Conservation (phyloP, 2,888 invertebrate genomes). For the Leuctra nigra region DNA sequence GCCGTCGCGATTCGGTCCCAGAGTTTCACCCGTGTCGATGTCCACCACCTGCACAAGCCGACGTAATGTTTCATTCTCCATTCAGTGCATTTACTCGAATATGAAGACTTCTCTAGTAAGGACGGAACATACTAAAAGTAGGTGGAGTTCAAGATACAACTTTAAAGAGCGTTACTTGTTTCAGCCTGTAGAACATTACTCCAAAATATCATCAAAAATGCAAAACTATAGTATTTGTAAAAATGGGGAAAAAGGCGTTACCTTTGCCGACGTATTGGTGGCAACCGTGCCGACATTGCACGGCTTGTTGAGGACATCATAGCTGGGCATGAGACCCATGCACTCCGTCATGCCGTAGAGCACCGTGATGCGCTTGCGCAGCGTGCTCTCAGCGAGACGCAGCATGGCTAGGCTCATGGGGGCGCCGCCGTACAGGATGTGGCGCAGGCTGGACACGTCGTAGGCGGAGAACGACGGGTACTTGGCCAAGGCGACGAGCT, state of each 20-base stretch:
- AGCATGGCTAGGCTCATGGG: slow-evolving; percentile 38
- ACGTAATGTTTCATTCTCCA: too few species aligned
- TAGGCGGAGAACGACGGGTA: slow-evolving; percentile 38
- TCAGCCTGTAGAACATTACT: too few species aligned
- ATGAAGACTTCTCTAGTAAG: too few species aligned
- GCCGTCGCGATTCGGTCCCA: not conserved
- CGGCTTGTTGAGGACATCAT: slow-evolving; percentile 3
- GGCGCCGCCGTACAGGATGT: slow-evolving; percentile 40
- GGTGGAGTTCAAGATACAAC: too few species aligned
- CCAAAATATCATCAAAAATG: too few species aligned
- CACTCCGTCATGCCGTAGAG: slow-evolving; percentile 38
- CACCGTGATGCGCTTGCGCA: slow-evolving; percentile 19
- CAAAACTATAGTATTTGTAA: too few species aligned
- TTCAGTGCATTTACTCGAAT: too few species aligned
- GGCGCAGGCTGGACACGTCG: slow-evolving; percentile 39
- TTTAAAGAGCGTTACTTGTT: too few species aligned
- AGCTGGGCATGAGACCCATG: slow-evolving; percentile 17
- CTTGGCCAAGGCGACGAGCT: slow-evolving; percentile 43
- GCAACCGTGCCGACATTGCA: slow-evolving; percentile 18
- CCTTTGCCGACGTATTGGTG: slow-evolving; percentile 14
- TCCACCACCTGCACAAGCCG: not conserved
- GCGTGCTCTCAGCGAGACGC: slow-evolving; percentile 24
- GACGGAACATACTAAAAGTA: too few species aligned
- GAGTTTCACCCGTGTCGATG: not conserved
- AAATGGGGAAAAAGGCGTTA: too few species aligned